Evolutionary conservation across 2,888 invertebrate species (phyloP), one percentile per base, ranked within the genome.

Genomic region (Chouioia cunea): DNA sequence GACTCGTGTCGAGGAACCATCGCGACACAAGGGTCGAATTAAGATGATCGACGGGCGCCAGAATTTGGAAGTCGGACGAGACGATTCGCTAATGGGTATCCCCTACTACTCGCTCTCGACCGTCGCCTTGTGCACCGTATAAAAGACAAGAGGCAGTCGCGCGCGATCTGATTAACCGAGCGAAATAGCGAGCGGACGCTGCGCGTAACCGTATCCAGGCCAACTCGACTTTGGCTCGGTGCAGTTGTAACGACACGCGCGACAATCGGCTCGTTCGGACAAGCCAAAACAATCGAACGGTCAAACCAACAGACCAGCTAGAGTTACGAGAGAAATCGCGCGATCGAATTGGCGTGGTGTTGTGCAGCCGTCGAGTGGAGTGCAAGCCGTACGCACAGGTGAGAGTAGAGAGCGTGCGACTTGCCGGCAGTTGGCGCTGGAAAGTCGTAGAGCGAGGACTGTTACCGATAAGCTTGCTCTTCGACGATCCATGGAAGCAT

Each of bases 131-230:
- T 78, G n/a, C n/a, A n/a, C 71, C 82, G 81, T 83, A 84, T 83
- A 84, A 83, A 82, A 82, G 82, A 80, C 81, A 81, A 82, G 81
- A 79, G 79, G 80, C 50, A 59, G 56, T 50, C 48, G 67, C 64
- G 60, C 80, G 81, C 81, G 78, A 82, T 81, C 80, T 82, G 84
- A 85, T 83, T 82, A 84, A 77, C 81, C 74, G 77, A 50, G 16
- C 16, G 50, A 50, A 20, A 50, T 16, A 53, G 50, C 62, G 27
- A 62, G 16, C 59, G 62, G 18, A 16, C 36, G 47, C 47, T 8
- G n/a, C n/a, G n/a, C n/a, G n/a, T n/a, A n/a, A n/a, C n/a, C n/a
- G n/a, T n/a, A n/a, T n/a, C n/a, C n/a, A n/a, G n/a, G n/a, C n/a
- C n/a, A n/a, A n/a, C n/a, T n/a, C n/a, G n/a, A n/a, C n/a, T n/a